A percentile compares a stretch with the other conserved stretches of the same genome.
These are phyloP conservation scores for Zosterops japonicus DNA, from an alignment of 2,113 vertebrate genomes.

Conservation along the genomic window DNA sequence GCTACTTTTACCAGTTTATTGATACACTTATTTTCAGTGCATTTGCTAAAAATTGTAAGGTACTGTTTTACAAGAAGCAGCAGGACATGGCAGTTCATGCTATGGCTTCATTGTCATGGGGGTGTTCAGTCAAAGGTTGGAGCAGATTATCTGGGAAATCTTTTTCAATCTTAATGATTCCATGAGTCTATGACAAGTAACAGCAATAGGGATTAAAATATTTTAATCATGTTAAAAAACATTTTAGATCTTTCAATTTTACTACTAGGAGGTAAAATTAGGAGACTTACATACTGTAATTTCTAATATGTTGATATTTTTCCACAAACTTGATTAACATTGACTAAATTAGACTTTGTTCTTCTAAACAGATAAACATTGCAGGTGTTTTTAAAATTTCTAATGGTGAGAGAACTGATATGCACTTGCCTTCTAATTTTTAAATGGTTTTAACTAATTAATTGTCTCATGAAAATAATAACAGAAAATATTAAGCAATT, in stretches of 20 bases:
- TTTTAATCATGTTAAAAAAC: background rate
- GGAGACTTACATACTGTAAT: background rate
- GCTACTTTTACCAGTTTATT: background rate
- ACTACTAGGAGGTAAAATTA: background rate
- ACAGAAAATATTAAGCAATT: background rate
- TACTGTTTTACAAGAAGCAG: background rate
- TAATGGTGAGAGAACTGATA: background rate
- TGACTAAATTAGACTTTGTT: background rate
- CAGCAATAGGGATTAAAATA: background rate
- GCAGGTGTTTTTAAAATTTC: background rate
- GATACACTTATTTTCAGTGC: background rate
- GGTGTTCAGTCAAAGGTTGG: background rate
- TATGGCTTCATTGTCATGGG: background rate
- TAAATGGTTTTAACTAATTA: background rate
- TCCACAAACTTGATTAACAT: background rate
- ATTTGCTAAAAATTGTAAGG: background rate
- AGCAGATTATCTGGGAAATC: too few relatives aligned
- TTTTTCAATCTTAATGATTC: background rate
- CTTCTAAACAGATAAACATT: background rate
- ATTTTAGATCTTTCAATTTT: background rate
- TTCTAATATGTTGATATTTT: background rate
- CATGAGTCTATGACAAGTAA: background rate
- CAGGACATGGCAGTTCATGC: background rate
- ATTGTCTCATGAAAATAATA: background rate
- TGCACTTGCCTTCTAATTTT: background rate